A percentile compares a stretch with the other conserved stretches of the same genome.
These are phyloP conservation scores for Drosophila paranaensis DNA, from an alignment of 2,888 invertebrate species.

Conservation along the genomic window DNA sequence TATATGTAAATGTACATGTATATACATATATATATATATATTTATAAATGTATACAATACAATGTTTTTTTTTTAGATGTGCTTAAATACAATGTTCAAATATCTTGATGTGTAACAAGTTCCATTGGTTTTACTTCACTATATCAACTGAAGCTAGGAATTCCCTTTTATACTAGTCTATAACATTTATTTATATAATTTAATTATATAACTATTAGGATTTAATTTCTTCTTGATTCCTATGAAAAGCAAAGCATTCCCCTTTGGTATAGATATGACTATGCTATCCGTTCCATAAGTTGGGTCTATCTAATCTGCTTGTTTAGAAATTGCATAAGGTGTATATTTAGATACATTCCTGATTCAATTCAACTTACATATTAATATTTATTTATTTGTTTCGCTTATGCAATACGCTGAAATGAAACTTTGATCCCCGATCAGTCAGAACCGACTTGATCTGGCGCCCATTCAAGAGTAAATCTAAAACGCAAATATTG, in stretches of 20 bases:
- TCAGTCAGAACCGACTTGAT: slow-evolving; percentile 11
- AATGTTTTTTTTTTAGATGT: slow-evolving; percentile 46
- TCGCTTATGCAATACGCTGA: slow-evolving; percentile 22
- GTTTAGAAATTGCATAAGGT: too few relatives aligned
- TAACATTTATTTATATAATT: too few relatives aligned
- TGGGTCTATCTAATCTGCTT: too few relatives aligned
- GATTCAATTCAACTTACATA: background rate
- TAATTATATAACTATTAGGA: too few relatives aligned
- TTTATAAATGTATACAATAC: slow-evolving; percentile 40
- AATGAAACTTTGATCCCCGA: slow-evolving; percentile 33
- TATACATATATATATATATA: background rate
- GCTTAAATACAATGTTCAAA: slow-evolving; percentile 63
- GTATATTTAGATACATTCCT: background rate
- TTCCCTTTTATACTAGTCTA: too few relatives aligned
- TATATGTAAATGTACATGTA: background rate
- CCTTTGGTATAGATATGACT: too few relatives aligned
- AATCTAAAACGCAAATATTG: slow-evolving; percentile 63
- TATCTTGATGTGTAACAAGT: slow-evolving; percentile 55
- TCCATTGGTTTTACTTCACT: background rate
- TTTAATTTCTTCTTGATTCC: too few relatives aligned
- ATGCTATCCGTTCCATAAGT: too few relatives aligned
- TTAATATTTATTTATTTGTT: slow-evolving; percentile 10
- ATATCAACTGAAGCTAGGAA: too few relatives aligned
- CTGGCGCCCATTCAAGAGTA: slow-evolving; percentile 33
- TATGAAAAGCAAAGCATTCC: too few relatives aligned